Conservation (phyloP, 2,888 invertebrate genomes). For the Drosophila atroscutellata region DNA sequence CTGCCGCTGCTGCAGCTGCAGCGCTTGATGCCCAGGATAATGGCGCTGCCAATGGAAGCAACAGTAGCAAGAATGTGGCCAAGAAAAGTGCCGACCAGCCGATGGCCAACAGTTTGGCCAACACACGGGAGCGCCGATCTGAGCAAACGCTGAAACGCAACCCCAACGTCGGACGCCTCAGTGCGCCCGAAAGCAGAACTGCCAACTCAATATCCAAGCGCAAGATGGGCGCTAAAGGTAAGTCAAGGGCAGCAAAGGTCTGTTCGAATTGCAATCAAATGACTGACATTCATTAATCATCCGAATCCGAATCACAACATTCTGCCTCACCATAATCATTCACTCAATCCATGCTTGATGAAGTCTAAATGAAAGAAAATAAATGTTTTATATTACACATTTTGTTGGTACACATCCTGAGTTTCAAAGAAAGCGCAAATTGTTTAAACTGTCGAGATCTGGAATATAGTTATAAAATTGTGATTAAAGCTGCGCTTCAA, state of each 20-base stretch:
- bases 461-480: not conserved
- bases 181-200: constrained; percentile 55
- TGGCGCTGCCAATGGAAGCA: constrained; percentile 39
- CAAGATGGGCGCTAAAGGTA: constrained; percentile 79
- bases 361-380: not conserved
- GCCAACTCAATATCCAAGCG: constrained; percentile 65
- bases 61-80: constrained; percentile 76
- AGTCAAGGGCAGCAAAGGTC: constrained; percentile 31
- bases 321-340: constrained; percentile 30
- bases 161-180: constrained; percentile 43
- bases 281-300: constrained; percentile 20
- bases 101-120: constrained; percentile 42
- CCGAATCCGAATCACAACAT: constrained; percentile 19
- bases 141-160: constrained; percentile 60
- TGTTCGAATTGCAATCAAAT: constrained; percentile 6
- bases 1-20: constrained; percentile 29
- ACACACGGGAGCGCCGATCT: constrained; percentile 68
- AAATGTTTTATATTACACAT: not conserved
- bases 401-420: not conserved
- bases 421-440: not conserved
- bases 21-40: constrained; percentile 48
- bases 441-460: not conserved
- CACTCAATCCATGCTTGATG: not conserved
- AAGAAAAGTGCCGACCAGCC: constrained; percentile 76
- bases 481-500: not conserved